phyloP scores from a whole-genome alignment of 2,113 vertebrate species.

The Egretta garzetta region DNA sequence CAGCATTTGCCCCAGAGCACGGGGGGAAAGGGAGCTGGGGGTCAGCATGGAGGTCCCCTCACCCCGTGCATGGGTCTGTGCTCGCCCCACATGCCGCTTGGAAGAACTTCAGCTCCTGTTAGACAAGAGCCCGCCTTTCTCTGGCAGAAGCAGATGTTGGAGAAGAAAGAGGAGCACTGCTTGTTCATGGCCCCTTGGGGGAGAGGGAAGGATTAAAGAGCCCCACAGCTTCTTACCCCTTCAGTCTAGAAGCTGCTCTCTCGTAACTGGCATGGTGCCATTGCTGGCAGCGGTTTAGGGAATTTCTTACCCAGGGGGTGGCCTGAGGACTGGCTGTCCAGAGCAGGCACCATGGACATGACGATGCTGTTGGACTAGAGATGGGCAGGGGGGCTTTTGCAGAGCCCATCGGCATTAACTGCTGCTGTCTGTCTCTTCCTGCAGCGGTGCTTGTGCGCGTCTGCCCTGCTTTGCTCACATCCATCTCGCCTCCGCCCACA shows the following conservation, averaged over 20 bases:
- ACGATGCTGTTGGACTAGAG: background rate
- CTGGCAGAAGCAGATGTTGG: background rate
- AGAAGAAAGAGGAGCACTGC: background rate
- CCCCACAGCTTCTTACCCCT: background rate
- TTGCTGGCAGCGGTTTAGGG: background rate
- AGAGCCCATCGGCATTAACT: background rate
- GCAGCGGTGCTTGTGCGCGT: background rate
- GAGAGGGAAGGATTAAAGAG: background rate
- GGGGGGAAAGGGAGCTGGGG: background rate
- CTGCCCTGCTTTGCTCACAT: background rate
- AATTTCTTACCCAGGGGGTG: background rate
- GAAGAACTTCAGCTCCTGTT: background rate
- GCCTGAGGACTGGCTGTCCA: background rate
- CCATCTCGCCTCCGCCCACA: background rate
- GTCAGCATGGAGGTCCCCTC: background rate
- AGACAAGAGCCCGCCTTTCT: background rate
- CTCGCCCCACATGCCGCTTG: accelerated
- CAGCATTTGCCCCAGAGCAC: too few species aligned
- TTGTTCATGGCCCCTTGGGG: background rate
- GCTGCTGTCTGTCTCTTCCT: too few species aligned
- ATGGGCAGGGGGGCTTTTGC: background rate
- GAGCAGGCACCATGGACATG: too few species aligned
- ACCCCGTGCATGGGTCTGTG: accelerated
- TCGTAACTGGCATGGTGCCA: background rate
- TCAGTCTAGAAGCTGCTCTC: background rate